Evolutionary conservation across 2,113 vertebrate genomes (phyloP), one percentile per base, ranked within the genome.

Genomic region (Nematolebias whitei): DNA sequence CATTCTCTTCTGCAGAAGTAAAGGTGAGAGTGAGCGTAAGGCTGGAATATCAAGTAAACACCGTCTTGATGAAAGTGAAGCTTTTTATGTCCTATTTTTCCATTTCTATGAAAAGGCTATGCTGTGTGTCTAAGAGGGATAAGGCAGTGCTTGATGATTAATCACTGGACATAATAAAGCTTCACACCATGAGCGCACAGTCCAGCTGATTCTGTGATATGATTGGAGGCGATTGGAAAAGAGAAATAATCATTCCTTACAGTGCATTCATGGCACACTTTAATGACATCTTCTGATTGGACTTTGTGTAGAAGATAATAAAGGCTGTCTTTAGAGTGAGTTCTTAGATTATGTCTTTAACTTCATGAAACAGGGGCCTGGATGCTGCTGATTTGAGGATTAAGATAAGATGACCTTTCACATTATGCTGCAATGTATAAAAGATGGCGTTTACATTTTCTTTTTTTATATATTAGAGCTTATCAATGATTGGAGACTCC

Each of bases 321-420:
- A 88, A 78, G 70, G 71, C 74, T 68, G 65, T 82, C 80, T 88
- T 82, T 75, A 87, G 84, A 91, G 88, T 88, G 80, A 85, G 87
- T 73, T 85, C 68, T 26, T 43, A 85, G 90, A 91, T 92, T 92
- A 90, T 88, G 88, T 88, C 80, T 88, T 87, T 74, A 92, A 89
- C 87, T 90, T 92, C 69, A 84, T 89, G 74, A 89, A 89, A 90
- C 79, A 76, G 78, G 86, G 68, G 85, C 82, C 90, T 92, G 91
- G 78, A 78, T 78, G 80, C 74, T 71, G 83, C 71, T 83, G 91
- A 92, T 92, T 92, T 90, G 83, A 89, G 91, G 91, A 91, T 92
- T 92, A 92, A 90, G 87, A 88, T 91, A 90, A 91, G 64, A 66
- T 91, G 87, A 92, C 89, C 90, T 90, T 92, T 90, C 86, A 90